These are phyloP conservation scores for Monoplex corrugatus DNA, from an alignment of 2,888 invertebrate species.

Conservation along the genomic window DNA sequence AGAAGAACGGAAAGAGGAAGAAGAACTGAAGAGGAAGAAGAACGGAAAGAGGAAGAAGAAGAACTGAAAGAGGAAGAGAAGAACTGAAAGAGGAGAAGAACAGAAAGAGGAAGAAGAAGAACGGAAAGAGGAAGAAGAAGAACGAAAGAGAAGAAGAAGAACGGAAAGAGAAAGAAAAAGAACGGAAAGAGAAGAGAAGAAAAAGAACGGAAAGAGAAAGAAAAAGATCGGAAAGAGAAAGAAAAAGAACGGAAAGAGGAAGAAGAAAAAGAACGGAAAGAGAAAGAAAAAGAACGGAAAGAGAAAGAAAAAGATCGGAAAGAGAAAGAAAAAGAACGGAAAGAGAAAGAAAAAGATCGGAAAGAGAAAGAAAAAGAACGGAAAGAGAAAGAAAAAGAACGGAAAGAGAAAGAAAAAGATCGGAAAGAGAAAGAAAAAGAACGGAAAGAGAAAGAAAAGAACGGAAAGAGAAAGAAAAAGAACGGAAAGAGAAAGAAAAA, in stretches of 20 bases:
- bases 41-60: not conserved
- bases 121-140: not conserved
- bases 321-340: no score
- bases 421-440: not conserved
- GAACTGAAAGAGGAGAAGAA: not conserved
- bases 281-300: no score
- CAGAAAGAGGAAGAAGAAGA: not conserved
- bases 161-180: no score
- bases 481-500: not conserved
- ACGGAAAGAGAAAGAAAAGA: not conserved
- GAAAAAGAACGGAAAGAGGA: not conserved
- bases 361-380: no score
- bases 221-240: no score
- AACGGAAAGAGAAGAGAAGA: no score
- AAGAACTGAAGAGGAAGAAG: not conserved
- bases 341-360: no score
- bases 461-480: conserved; percentile 2
- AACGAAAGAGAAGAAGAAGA: not conserved
- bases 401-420: not conserved
- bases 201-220: no score
- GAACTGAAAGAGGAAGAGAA: not conserved
- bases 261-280: not conserved
- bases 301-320: no score
- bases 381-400: not conserved
- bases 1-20: no score